phyloP scores from a whole-genome alignment of 2,113 vertebrate genomes.

The Pica pica region DNA sequence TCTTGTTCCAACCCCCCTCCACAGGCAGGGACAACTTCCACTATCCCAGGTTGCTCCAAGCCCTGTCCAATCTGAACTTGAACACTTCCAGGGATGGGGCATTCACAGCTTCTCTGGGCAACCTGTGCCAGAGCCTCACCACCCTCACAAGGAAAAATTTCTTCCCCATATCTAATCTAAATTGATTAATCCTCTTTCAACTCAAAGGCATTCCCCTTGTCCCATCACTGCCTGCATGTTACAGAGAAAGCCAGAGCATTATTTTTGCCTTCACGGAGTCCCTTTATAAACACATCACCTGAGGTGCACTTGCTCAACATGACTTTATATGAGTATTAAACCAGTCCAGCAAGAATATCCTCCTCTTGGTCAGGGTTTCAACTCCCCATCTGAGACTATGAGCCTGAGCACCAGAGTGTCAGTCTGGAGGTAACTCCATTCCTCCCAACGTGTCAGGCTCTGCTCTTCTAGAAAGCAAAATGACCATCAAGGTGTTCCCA shows the following conservation, averaged over 20 bases:
- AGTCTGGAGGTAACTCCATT: neutral
- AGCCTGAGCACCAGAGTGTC: accelerated
- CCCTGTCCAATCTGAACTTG: neutral
- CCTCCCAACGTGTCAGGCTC: neutral
- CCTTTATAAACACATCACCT: neutral
- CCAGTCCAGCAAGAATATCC: neutral
- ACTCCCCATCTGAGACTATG: accelerated
- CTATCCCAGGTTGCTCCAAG: neutral
- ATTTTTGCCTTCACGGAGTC: neutral
- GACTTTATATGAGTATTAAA: neutral
- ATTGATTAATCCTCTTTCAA: accelerated
- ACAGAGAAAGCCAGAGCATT: neutral
- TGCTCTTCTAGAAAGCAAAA: neutral
- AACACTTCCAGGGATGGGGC: neutral
- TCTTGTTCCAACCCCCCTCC: neutral
- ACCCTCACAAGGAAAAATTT: neutral
- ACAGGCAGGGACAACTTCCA: neutral
- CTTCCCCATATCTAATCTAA: neutral
- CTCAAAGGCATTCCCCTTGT: neutral
- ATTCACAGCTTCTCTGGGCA: neutral
- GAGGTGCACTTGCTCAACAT: neutral
- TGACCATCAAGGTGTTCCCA: accelerated
- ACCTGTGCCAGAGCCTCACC: neutral
- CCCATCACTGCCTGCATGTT: neutral
- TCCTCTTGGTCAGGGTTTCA: neutral